phyloP scores from a whole-genome alignment of 53 echinoderm and acorn worm genomes.

The Echinarachnius parma region DNA sequence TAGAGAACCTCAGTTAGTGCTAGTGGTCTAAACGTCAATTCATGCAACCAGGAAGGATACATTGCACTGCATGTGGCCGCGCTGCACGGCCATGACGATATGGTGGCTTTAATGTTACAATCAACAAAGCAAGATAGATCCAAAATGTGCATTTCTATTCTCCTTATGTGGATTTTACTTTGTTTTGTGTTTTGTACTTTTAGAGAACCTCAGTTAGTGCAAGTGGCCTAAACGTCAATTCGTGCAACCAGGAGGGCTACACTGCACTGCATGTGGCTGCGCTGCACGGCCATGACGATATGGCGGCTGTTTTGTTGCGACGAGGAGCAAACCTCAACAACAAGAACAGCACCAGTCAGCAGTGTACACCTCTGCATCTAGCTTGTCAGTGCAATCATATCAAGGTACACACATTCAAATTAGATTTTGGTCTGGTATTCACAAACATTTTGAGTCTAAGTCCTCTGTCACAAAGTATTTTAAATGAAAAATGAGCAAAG shows the following conservation, averaged over 20 bases:
- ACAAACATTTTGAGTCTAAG: too few relatives aligned
- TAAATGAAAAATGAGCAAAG: too few relatives aligned
- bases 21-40: slow-evolving; percentile 76
- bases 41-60: slow-evolving; percentile 74
- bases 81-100: slow-evolving; percentile 79
- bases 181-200: not conserved
- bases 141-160: too few relatives aligned
- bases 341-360: slow-evolving; percentile 73
- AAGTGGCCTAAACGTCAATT: slow-evolving; percentile 76
- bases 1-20: slow-evolving; percentile 72
- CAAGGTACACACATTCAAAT: slow-evolving; percentile 56
- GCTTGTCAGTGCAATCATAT: slow-evolving; percentile 87
- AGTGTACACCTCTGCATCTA: slow-evolving; percentile 84
- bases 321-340: slow-evolving; percentile 79
- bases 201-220: slow-evolving; percentile 72
- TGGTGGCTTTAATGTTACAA: too few relatives aligned
- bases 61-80: slow-evolving; percentile 83
- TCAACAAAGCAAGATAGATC: too few relatives aligned
- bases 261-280: slow-evolving; percentile 87
- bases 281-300: slow-evolving; percentile 79
- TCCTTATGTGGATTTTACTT: too few relatives aligned
- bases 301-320: slow-evolving; percentile 73
- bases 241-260: slow-evolving; percentile 74
- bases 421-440: too few relatives aligned
- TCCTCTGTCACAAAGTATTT: too few relatives aligned